phyloP scores from a whole-genome alignment of 2,113 vertebrate genomes.

The Cryptomyrus ogoouensis region DNA sequence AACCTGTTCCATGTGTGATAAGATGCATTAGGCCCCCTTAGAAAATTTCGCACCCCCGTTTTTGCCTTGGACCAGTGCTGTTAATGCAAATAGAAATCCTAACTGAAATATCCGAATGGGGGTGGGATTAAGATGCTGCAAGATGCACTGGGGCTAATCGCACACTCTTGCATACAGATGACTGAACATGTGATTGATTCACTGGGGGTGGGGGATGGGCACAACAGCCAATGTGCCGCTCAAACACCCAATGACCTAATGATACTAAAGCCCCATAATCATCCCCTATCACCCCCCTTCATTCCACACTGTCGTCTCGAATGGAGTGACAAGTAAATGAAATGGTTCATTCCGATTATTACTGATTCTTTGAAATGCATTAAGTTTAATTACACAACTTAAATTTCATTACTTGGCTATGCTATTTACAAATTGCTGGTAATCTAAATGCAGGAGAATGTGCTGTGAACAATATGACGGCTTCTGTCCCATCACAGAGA shows the following conservation, averaged over 20 bases:
- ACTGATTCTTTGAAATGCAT: not conserved
- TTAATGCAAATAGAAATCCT: slow-evolving; percentile 15
- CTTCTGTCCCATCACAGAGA: not conserved
- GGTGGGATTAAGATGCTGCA: slow-evolving; percentile 21
- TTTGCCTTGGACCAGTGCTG: not conserved
- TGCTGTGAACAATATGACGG: not conserved
- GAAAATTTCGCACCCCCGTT: not conserved
- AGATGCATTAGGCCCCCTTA: not conserved
- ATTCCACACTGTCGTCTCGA: not conserved
- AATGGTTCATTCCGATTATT: not conserved
- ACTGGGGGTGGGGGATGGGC: not conserved
- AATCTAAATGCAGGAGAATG: not conserved
- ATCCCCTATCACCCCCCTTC: not conserved
- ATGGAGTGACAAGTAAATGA: not conserved
- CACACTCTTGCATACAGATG: slow-evolving; percentile 24
- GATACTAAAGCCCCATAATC: not conserved
- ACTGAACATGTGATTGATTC: slow-evolving; percentile 14
- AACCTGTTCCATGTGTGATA: not conserved
- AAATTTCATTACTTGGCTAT: slow-evolving; percentile 1
- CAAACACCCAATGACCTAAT: slow-evolving; percentile 4
- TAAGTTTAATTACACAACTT: not conserved
- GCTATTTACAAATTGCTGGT: not conserved
- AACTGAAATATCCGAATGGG: slow-evolving; percentile 22
- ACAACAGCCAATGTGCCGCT: not conserved
- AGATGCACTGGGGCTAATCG: slow-evolving; percentile 6